These are phyloP conservation scores for Chaetura pelagica DNA, from an alignment of 2,113 vertebrate species.

Conservation along the genomic window DNA sequence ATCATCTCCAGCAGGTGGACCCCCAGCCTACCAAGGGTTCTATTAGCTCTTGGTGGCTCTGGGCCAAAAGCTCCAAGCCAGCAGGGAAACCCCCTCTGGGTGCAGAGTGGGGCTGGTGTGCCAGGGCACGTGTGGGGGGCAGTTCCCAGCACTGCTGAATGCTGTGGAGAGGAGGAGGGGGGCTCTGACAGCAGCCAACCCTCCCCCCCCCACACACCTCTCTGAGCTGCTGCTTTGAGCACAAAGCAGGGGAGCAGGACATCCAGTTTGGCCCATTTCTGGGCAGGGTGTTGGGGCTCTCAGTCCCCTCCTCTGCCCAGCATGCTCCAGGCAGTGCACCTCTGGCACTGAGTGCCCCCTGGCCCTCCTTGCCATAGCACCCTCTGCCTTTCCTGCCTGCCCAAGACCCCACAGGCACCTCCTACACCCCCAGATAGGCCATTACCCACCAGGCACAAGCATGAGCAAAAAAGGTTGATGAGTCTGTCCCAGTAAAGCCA, in stretches of 20 bases:
- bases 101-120: background rate
- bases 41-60: rapidly evolving
- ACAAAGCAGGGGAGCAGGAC: background rate
- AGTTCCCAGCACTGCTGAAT: background rate
- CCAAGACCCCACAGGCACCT: rapidly evolving
- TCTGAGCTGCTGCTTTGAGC: background rate
- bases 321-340: rapidly evolving
- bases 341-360: too few relatives aligned
- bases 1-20: background rate
- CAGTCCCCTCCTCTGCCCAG: background rate
- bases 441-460: background rate
- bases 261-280: background rate
- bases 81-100: background rate
- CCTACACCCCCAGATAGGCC: rapidly evolving
- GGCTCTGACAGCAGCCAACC: background rate
- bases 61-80: background rate
- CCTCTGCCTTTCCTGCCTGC: background rate
- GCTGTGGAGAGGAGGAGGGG: background rate
- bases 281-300: background rate
- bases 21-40: background rate
- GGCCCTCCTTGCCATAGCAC: background rate
- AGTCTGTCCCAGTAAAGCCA: background rate
- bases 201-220: too few relatives aligned
- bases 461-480: background rate
- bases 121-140: background rate